Conservation (phyloP, 2,888 invertebrate species). For the Polydesmus complanatus region DNA sequence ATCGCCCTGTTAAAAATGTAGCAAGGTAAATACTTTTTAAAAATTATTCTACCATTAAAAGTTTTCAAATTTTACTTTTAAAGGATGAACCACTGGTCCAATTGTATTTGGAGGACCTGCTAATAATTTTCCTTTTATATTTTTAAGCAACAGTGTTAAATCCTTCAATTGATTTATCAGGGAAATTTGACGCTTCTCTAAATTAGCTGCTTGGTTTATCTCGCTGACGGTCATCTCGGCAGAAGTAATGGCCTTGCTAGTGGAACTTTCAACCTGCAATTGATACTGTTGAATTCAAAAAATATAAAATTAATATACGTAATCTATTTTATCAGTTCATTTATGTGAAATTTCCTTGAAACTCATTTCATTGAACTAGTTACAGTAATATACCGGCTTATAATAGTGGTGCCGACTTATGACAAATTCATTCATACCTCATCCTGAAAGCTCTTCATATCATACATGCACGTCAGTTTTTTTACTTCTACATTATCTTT, state of each 20-base stretch:
- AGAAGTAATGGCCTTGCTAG: too few species aligned
- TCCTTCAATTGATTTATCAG: constrained; percentile 19
- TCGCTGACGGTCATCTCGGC: background rate
- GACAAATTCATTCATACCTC: too few species aligned
- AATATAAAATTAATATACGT: too few species aligned
- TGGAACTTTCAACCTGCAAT: too few species aligned
- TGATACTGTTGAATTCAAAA: too few species aligned
- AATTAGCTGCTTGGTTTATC: constrained; percentile 8
- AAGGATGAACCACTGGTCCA: background rate
- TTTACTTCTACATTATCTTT: background rate
- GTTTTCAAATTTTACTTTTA: background rate
- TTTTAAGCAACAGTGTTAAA: background rate
- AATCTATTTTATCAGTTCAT: too few species aligned
- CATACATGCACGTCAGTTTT: background rate
- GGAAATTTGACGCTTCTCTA: constrained; percentile 20
- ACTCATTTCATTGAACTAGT: too few species aligned
- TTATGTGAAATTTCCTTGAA: too few species aligned
- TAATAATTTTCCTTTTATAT: background rate
- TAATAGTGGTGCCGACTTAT: too few species aligned
- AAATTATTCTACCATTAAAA: too few species aligned
- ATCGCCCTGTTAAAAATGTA: background rate
- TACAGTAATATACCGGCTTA: too few species aligned
- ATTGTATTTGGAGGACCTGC: background rate
- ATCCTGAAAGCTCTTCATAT: background rate
- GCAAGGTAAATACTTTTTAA: background rate